phyloP scores from a whole-genome alignment of 2,113 vertebrate species.

The Scomber scombrus region DNA sequence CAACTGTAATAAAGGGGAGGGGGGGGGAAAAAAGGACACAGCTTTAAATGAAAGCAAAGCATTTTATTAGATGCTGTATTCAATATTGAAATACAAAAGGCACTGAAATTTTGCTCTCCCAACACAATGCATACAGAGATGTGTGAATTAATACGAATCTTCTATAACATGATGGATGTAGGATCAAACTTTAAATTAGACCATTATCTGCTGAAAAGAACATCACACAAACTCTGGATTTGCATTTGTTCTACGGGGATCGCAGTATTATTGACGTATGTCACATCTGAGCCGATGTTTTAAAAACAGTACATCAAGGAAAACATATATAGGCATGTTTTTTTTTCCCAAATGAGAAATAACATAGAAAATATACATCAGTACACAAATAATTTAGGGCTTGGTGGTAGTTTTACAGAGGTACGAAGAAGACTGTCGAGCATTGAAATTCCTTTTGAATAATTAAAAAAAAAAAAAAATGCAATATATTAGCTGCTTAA shows the following conservation, averaged over 20 bases:
- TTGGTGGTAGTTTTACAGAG: neutral
- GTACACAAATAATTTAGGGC: constrained; percentile 60
- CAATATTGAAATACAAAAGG: constrained; percentile 66
- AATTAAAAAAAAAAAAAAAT: neutral
- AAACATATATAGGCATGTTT: constrained; percentile 21
- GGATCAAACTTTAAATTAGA: constrained; percentile 18
- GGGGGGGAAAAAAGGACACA: neutral
- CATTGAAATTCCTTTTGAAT: neutral
- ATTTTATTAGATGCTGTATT: constrained; percentile 70
- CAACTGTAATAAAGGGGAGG: neutral
- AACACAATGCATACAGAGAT: constrained; percentile 30
- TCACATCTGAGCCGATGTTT: constrained; percentile 10
- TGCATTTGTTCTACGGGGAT: constrained; percentile 5
- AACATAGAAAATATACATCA: constrained; percentile 65
- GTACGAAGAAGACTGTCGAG: neutral
- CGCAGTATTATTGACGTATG: neutral
- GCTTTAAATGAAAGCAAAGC: constrained; percentile 64
- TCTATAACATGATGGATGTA: neutral
- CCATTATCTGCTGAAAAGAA: neutral
- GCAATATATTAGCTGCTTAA: neutral
- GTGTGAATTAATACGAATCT: constrained; percentile 25
- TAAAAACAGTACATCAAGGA: constrained; percentile 32
- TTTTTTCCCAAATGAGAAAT: constrained; percentile 20
- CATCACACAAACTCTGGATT: neutral
- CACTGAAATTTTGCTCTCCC: constrained; percentile 37